phyloP scores from a whole-genome alignment of 2,888 invertebrate species.

The Leptogaster cylindrica region DNA sequence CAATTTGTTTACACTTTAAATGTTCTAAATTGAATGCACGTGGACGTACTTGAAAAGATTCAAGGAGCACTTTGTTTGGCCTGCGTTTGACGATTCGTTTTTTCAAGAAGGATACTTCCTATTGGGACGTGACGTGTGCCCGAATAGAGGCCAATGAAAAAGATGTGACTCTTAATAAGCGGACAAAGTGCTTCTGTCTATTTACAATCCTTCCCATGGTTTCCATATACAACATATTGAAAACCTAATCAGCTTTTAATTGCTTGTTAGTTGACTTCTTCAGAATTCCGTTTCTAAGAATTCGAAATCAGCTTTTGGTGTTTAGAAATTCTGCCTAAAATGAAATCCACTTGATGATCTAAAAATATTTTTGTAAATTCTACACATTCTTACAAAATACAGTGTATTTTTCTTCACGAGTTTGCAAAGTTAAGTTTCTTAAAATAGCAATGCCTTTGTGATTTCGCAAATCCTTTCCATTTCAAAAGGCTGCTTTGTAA shows the following conservation, averaged over 20 bases:
- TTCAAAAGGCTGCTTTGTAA: not conserved
- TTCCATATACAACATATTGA: too few species aligned
- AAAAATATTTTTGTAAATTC: not conserved
- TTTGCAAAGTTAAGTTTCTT: not conserved
- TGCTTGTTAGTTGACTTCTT: too few species aligned
- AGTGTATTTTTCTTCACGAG: not conserved
- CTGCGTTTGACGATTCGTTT: not conserved
- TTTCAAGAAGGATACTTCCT: not conserved
- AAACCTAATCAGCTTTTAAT: too few species aligned
- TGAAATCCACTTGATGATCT: not conserved
- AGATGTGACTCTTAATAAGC: not conserved
- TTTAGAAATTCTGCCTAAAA: too few species aligned
- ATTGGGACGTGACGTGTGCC: conserved; percentile 12
- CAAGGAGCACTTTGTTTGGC: conserved; percentile 16
- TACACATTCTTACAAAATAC: not conserved
- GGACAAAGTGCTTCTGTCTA: not conserved
- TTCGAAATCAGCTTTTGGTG: too few species aligned
- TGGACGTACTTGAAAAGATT: conserved; percentile 18
- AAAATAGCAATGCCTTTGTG: too few species aligned
- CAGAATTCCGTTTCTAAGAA: too few species aligned
- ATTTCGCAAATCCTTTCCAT: too few species aligned
- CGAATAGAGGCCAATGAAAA: conserved; percentile 5
- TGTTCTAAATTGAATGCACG: conserved; percentile 24
- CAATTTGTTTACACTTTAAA: conserved; percentile 18
- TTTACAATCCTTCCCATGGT: conserved; percentile 1